Evolutionary conservation across 35 echinoderm and acorn worm species (phyloP).

Genomic region (Stichopus chloronotus): DNA sequence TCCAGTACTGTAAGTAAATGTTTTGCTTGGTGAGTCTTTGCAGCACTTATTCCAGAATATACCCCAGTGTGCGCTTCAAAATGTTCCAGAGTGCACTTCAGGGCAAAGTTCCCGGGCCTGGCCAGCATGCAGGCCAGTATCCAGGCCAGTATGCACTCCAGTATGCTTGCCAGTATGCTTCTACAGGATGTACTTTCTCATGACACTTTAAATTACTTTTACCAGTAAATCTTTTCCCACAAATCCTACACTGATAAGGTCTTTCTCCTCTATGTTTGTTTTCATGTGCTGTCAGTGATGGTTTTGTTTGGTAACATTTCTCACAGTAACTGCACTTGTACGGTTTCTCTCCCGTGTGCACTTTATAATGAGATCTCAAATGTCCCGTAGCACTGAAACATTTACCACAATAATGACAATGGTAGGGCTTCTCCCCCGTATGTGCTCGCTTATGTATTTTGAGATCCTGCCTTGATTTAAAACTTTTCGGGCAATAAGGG

Average conservation of each 20-base stretch:
- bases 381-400: not conserved
- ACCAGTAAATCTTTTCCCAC: not conserved
- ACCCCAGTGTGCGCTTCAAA: too few species aligned
- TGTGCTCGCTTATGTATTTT: not conserved
- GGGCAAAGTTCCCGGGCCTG: too few species aligned
- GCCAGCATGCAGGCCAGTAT: too few species aligned
- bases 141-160: too few species aligned
- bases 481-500: not conserved
- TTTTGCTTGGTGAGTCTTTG: too few species aligned
- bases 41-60: too few species aligned
- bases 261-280: not conserved
- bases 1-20: too few species aligned
- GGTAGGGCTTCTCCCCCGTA: not conserved
- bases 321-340: not conserved
- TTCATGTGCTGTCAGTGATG: not conserved
- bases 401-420: not conserved
- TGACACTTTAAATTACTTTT: not conserved
- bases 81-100: too few species aligned
- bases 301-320: not conserved
- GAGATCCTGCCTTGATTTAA: not conserved
- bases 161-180: too few species aligned
- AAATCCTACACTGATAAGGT: slow-evolving; percentile 19
- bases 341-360: not conserved
- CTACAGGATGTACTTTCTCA: not conserved
- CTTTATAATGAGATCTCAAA: not conserved